Evolutionary conservation across 2,888 invertebrate genomes (phyloP).

Genomic region (Metalampra italica): DNA sequence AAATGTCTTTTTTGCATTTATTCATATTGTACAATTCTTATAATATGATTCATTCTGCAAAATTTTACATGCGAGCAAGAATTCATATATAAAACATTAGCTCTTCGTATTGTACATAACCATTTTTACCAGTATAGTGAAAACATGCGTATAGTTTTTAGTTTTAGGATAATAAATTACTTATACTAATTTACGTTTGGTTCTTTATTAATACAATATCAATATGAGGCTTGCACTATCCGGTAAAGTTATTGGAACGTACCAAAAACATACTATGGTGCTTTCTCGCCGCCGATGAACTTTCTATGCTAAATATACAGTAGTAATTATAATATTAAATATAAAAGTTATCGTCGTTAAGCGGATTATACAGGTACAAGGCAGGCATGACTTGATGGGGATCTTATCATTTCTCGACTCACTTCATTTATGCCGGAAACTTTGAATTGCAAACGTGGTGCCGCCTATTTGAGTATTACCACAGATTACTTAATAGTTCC

Average conservation of each 20-base stretch:
- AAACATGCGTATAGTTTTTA: slow-evolving; percentile 79
- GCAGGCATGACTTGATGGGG: slow-evolving; percentile 58
- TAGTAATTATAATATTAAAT: slow-evolving; percentile 52
- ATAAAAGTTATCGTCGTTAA: slow-evolving; percentile 63
- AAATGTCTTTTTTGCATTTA: slow-evolving; percentile 79
- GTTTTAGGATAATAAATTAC: slow-evolving; percentile 80
- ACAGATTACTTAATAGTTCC: too few relatives aligned
- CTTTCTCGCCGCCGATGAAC: slow-evolving; percentile 74
- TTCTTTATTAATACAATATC: slow-evolving; percentile 80
- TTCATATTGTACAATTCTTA: slow-evolving; percentile 79
- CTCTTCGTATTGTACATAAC: slow-evolving; percentile 78
- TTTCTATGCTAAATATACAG: slow-evolving; percentile 70
- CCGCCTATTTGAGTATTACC: too few relatives aligned
- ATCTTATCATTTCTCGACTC: slow-evolving; percentile 30
- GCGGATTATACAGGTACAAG: slow-evolving; percentile 67
- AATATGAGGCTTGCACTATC: slow-evolving; percentile 73
- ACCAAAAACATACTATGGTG: slow-evolving; percentile 72
- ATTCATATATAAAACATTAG: slow-evolving; percentile 80
- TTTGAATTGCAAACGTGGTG: too few relatives aligned
- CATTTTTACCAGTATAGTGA: slow-evolving; percentile 79
- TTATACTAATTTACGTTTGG: slow-evolving; percentile 78
- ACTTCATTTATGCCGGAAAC: slow-evolving; percentile 16
- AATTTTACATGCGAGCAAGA: slow-evolving; percentile 80
- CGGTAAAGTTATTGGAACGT: slow-evolving; percentile 71
- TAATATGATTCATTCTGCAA: slow-evolving; percentile 79